Evolutionary conservation across 2,797 vertebrate species (phyloP), one percentile per base, ranked within the genome.

Genomic region (Emydoidea blandingii): DNA sequence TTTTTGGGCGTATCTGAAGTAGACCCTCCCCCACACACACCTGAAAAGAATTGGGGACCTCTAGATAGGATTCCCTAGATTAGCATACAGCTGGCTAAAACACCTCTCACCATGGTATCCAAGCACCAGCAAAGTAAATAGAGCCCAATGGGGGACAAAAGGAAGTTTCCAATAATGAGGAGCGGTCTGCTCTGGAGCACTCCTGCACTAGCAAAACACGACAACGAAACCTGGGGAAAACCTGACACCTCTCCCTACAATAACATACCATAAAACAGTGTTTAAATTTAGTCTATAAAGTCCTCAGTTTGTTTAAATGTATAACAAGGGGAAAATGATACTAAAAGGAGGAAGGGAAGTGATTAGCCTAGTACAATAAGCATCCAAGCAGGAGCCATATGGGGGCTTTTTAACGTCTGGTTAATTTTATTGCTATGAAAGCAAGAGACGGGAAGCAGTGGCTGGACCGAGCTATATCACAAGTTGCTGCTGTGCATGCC

Each of bases 401-500:
- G 0, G 53, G 79, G 50, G 12, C 62, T 85, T 56, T 52, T 21
- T 5, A 2, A 44, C 49, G 49, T 37, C 18, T 23, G 15, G 27
- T 80, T 80, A 80, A 0, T 7, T 87, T 68, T 91, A 62, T 53
- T n/a, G 76, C 37, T 0, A 6, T 56, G 84, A 54, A 68, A 5
- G 37, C 0, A 0, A 85, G 80, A 72, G 80, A 8, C 21, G 59
- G 25, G 82, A 54, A 72, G 86, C 84, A 86, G 95, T 41, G 19
- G 2, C 91, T 85, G 78, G 54, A 52, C 5, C 0, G 1, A 68
- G n/a, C 52, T 15, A 2, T 0, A 0, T 16, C 23, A 41, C 14
- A 4, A 15, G 5, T 0, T 0, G 44, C 47, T 11, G 2, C 81
- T 23, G 29, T 29, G 62, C 3, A 0, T 65, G 56, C 52, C 25